Percentiles rank a stretch among this genome's conserved stretches.
Evolutionary conservation across 2,888 invertebrate genomes (phyloP).

Genomic region (Pharmacophagus antenor): DNA sequence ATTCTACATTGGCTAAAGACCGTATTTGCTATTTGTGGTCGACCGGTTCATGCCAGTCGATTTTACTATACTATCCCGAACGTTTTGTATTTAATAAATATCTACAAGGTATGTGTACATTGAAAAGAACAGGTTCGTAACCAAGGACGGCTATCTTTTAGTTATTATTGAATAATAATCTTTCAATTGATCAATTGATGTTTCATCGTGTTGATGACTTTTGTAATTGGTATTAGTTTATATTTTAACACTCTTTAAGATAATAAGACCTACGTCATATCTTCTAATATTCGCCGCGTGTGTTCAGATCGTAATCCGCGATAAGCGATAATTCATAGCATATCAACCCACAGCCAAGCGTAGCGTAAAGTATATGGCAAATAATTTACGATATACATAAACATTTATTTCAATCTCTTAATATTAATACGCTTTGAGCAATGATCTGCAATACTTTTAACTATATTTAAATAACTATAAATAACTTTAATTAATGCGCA

Average conservation of each 20-base stretch:
- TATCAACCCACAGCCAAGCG: background rate
- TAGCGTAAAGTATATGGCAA: background rate
- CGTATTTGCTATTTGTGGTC: constrained; percentile 27
- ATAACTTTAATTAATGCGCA: too few relatives aligned
- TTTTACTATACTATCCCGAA: constrained; percentile 18
- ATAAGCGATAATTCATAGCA: background rate
- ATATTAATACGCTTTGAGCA: background rate
- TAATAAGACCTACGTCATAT: background rate
- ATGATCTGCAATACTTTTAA: background rate
- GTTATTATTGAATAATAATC: background rate
- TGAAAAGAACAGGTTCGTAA: constrained; percentile 15
- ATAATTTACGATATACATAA: constrained; percentile 4
- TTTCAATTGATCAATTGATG: too few relatives aligned
- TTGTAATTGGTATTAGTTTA: too few relatives aligned
- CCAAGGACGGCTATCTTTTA: constrained; percentile 2
- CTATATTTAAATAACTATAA: too few relatives aligned
- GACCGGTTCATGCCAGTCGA: constrained; percentile 26
- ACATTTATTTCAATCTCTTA: background rate
- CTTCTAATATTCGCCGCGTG: constrained; percentile 1
- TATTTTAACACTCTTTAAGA: background rate
- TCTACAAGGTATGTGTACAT: constrained; percentile 6
- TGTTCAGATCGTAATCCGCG: background rate
- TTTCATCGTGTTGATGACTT: too few relatives aligned
- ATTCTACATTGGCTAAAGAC: constrained; percentile 21
- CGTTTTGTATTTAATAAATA: constrained; percentile 21